phyloP scores from a whole-genome alignment of 2,797 vertebrate species.

The Vultur gryphus region DNA sequence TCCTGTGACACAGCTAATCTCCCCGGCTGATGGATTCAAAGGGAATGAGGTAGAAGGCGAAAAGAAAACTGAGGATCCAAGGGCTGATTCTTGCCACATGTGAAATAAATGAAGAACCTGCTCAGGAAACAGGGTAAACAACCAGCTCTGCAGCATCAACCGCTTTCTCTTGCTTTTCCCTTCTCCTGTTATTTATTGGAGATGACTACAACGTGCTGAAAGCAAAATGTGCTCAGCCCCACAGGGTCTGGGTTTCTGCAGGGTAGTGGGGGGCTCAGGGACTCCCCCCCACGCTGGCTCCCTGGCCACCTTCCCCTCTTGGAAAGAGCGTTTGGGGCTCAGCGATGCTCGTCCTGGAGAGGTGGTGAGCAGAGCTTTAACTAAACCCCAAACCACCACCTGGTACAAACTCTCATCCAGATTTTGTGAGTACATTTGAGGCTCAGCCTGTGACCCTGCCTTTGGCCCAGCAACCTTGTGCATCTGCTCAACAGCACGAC shows the following conservation, averaged over 20 bases:
- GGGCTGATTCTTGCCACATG: neutral
- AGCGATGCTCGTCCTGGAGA: accelerated
- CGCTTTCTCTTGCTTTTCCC: neutral
- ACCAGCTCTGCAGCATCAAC: neutral
- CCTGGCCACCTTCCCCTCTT: neutral
- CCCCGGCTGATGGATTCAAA: neutral
- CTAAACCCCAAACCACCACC: neutral
- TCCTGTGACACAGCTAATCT: constrained; percentile 48
- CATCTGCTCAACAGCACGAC: neutral
- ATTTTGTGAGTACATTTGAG: neutral
- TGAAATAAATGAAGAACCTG: neutral
- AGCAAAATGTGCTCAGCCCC: neutral
- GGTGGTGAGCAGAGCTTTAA: neutral
- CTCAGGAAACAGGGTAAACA: neutral
- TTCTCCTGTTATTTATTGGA: neutral
- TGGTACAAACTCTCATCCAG: neutral
- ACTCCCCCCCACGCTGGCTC: neutral
- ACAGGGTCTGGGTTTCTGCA: neutral
- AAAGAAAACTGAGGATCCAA: neutral
- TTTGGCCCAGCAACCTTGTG: neutral
- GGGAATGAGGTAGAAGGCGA: neutral
- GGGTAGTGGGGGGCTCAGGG: neutral
- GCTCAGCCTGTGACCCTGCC: neutral
- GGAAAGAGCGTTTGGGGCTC: accelerated
- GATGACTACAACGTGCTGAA: neutral